Evolutionary conservation across 1,140 invertebrate species (phyloP).

Genomic region (Acromyrmex echinatior): DNA sequence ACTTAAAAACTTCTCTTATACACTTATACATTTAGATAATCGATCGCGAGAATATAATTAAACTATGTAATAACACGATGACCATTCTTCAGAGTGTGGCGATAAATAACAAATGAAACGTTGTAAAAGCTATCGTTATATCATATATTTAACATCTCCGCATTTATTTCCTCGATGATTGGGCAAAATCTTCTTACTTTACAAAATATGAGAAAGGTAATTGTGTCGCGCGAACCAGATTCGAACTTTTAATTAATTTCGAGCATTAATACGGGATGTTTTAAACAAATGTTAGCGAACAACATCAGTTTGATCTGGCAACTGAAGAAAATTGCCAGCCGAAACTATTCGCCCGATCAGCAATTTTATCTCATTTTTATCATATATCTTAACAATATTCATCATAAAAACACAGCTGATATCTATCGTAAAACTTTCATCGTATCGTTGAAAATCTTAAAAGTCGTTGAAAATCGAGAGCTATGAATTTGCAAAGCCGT

Average conservation of each 20-base stretch:
- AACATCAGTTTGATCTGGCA: not conserved
- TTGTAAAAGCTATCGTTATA: constrained; percentile 55
- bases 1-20: constrained; percentile 71
- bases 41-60: constrained; percentile 39
- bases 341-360: constrained; percentile 38
- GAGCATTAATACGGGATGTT: not conserved
- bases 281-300: not conserved
- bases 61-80: constrained; percentile 45
- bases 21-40: constrained; percentile 65
- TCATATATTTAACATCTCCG: constrained; percentile 29
- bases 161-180: constrained; percentile 26
- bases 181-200: constrained; percentile 10
- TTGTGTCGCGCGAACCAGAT: not conserved
- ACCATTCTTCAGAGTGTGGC: constrained; percentile 28
- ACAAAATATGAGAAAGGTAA: not conserved
- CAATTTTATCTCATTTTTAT: constrained; percentile 13
- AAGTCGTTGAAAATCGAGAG: constrained; percentile 52
- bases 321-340: not conserved
- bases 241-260: not conserved
- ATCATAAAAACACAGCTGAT: constrained; percentile 48
- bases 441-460: constrained; percentile 59
- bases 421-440: constrained; percentile 63
- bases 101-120: constrained; percentile 37
- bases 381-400: constrained; percentile 46
- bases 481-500: constrained; percentile 51